phyloP scores from a whole-genome alignment of 1,140 invertebrate species.

The Drosophila azteca region DNA sequence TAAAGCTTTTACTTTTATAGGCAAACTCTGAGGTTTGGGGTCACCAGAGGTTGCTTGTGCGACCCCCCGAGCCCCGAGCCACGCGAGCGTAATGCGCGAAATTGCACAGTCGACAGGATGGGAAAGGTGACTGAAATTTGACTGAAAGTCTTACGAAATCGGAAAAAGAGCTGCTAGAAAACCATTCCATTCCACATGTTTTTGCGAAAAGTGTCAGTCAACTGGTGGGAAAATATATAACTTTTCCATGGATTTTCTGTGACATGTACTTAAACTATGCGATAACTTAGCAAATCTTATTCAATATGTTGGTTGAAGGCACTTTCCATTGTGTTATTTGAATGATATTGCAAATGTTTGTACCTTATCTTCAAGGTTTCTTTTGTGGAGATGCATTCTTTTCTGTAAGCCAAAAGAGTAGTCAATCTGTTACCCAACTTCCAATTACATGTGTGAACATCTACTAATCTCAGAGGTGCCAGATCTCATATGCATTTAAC shows the following conservation, averaged over 20 bases:
- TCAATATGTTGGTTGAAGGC: not conserved
- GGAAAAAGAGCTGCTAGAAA: conserved; percentile 33
- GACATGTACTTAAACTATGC: conserved; percentile 7
- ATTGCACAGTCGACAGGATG: conserved; percentile 7
- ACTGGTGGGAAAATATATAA: conserved; percentile 9
- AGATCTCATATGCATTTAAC: not conserved
- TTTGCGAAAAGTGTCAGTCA: conserved; percentile 34
- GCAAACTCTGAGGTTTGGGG: conserved; percentile 31
- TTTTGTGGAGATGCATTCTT: too few species aligned
- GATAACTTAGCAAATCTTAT: conserved; percentile 37
- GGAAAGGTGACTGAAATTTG: conserved; percentile 27
- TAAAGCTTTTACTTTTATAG: conserved; percentile 69
- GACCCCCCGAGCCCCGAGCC: too few species aligned
- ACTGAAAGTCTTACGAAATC: conserved; percentile 35
- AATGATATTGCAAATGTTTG: too few species aligned
- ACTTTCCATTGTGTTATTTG: not conserved
- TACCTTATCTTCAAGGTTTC: too few species aligned
- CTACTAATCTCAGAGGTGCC: too few species aligned
- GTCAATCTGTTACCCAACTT: too few species aligned
- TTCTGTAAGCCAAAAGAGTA: too few species aligned
- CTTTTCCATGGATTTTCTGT: conserved; percentile 24
- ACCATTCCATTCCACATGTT: conserved; percentile 40
- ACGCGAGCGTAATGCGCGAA: too few species aligned
- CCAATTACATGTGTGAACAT: too few species aligned
- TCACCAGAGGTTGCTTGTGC: conserved; percentile 6